Conservation (phyloP, 2,113 vertebrate species). For the Heptranchias perlo region DNA sequence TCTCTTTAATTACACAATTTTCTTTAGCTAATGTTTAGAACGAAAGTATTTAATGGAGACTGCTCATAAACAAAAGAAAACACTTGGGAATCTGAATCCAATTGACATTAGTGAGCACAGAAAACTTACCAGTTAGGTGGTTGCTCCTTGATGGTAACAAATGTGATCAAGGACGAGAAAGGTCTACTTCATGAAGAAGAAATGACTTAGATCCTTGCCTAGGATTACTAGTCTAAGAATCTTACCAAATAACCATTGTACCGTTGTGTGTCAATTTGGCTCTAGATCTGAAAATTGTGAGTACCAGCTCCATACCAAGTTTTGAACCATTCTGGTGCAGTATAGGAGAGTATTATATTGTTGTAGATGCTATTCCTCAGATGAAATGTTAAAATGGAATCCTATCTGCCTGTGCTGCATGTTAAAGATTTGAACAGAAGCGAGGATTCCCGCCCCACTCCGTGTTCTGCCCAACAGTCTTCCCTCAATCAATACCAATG, state of each 20-base stretch:
- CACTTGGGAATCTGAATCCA: no score
- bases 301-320: neutral
- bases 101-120: no score
- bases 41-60: no score
- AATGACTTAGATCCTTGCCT: neutral
- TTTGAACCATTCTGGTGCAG: neutral
- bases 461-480: neutral
- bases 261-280: neutral
- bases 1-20: no score
- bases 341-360: neutral
- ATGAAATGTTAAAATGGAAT: neutral
- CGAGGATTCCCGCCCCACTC: neutral
- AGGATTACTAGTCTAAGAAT: neutral
- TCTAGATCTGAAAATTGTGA: neutral
- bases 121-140: no score
- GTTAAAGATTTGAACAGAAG: neutral
- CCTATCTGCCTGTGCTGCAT: neutral
- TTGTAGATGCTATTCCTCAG: neutral
- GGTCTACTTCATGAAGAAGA: no score
- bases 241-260: neutral
- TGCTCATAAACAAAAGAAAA: no score
- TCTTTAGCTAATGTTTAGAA: no score
- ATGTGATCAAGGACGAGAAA: no score
- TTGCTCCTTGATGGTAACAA: no score
- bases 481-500: neutral